Evolutionary conservation across 2,113 vertebrate species (phyloP).

Genomic region (Telmatochromis sp.): DNA sequence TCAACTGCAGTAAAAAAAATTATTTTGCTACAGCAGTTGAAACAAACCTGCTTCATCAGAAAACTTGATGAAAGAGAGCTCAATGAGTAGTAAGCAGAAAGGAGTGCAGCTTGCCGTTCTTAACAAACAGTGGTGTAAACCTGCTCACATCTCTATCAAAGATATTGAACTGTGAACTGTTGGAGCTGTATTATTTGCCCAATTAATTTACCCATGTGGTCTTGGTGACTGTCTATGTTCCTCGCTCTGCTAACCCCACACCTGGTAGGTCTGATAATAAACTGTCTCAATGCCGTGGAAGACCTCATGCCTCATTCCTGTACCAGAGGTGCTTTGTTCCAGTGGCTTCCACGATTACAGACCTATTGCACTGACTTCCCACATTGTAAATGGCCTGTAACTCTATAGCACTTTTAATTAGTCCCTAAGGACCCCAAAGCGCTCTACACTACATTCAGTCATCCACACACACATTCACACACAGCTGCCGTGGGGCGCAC

Average conservation of each 20-base stretch:
- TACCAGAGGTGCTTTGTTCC: neutral
- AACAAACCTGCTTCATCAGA: neutral
- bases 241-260: neutral
- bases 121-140: neutral
- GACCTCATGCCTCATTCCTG: accelerated
- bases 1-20: neutral
- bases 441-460: neutral
- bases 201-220: accelerated
- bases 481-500: accelerated
- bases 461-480: neutral
- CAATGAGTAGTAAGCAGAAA: neutral
- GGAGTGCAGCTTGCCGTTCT: neutral
- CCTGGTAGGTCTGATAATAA: neutral
- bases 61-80: neutral
- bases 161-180: neutral
- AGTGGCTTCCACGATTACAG: neutral
- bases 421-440: neutral
- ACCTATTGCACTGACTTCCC: neutral
- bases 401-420: neutral
- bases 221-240: neutral
- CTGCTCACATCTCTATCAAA: neutral
- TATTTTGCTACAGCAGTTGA: neutral
- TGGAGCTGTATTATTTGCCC: neutral
- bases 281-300: neutral
- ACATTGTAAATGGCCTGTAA: neutral